Percentiles rank a stretch among this genome's conserved stretches.
phyloP scores from a whole-genome alignment of 2,888 invertebrate genomes.

The Caradrina kadenii region DNA sequence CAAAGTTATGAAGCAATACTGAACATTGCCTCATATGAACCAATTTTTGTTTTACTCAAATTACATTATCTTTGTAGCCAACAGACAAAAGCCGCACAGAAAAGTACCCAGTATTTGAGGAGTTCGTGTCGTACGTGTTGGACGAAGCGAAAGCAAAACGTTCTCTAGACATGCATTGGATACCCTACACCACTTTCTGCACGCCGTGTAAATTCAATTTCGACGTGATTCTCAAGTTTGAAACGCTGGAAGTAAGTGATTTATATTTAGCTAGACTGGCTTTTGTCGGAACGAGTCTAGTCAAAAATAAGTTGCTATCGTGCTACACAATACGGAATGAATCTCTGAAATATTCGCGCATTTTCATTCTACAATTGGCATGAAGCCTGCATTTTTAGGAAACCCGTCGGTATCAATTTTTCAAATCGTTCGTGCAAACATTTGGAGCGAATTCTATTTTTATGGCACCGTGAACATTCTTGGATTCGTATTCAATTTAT shows the following conservation, averaged over 20 bases:
- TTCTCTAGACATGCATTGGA: slow-evolving; percentile 96
- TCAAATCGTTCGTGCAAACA: slow-evolving; percentile 11
- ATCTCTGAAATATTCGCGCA: neutral
- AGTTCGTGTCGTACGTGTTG: slow-evolving; percentile 94
- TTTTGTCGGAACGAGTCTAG: neutral
- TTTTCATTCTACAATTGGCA: slow-evolving; percentile 18
- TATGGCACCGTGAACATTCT: slow-evolving; percentile 17
- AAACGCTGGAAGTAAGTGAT: slow-evolving; percentile 93
- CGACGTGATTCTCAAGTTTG: slow-evolving; percentile 95
- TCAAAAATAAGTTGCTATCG: too few relatives aligned
- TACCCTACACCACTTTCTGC: slow-evolving; percentile 95
- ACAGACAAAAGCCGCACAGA: slow-evolving; percentile 70
- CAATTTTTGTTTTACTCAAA: slow-evolving; percentile 1
- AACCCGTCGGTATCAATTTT: slow-evolving; percentile 9
- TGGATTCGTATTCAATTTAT: slow-evolving; percentile 22
- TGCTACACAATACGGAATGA: slow-evolving; percentile 1
- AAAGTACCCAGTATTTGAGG: slow-evolving; percentile 94
- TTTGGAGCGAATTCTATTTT: slow-evolving; percentile 19
- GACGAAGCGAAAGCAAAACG: slow-evolving; percentile 92
- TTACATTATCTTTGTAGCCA: slow-evolving; percentile 55
- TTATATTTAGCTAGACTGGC: slow-evolving; percentile 11
- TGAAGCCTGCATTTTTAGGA: slow-evolving; percentile 22
- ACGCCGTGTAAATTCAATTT: slow-evolving; percentile 96
- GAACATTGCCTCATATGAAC: neutral
- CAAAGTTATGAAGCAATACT: neutral